These are phyloP conservation scores for Actinemys pallida DNA, from an alignment of 2,113 vertebrate species.

Conservation along the genomic window DNA sequence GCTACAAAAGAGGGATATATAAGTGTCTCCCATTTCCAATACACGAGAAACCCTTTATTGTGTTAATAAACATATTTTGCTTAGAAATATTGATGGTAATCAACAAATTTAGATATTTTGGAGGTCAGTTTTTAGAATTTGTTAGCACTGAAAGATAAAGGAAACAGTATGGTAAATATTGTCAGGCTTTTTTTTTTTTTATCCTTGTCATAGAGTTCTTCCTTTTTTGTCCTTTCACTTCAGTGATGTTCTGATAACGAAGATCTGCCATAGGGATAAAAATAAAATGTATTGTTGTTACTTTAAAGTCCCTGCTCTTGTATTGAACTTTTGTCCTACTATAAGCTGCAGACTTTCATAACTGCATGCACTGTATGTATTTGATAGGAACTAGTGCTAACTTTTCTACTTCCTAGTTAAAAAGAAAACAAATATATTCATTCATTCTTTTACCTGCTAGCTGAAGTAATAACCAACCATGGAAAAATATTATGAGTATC, in stretches of 20 bases:
- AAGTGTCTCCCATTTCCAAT: background rate
- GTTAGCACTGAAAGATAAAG: background rate
- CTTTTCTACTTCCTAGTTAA: background rate
- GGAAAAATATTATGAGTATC: background rate
- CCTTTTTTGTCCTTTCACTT: constrained; percentile 26
- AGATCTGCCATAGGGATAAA: constrained; percentile 5
- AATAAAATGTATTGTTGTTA: background rate
- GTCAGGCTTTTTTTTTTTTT: background rate
- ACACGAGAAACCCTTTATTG: background rate
- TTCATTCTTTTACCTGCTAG: background rate
- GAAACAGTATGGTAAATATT: background rate
- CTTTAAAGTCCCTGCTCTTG: background rate
- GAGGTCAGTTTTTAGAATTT: background rate
- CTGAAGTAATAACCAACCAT: background rate
- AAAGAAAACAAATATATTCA: background rate
- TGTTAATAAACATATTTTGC: background rate
- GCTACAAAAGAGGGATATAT: too few species aligned
- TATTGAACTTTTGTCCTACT: background rate
- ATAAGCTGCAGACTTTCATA: background rate
- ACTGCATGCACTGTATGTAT: background rate
- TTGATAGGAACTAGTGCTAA: background rate
- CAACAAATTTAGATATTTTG: background rate
- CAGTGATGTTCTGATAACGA: background rate
- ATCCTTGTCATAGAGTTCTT: background rate
- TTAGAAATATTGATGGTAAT: background rate